Percentiles rank a stretch among this genome's conserved stretches.
Conservation (phyloP, 1,140 invertebrate species). For the Charaxes varanes region DNA sequence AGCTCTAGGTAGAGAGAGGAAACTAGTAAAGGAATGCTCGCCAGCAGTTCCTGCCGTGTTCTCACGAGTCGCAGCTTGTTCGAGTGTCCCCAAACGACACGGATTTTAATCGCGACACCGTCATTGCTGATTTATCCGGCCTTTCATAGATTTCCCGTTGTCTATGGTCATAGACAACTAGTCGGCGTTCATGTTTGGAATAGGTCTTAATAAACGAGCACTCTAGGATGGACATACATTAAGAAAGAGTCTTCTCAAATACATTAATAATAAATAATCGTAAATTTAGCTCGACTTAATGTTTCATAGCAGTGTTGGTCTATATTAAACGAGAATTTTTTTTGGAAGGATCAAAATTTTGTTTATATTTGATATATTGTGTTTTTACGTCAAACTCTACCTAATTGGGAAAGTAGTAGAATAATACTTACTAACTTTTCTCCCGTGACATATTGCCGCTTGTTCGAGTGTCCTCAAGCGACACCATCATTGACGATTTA, state of each 20-base stretch:
- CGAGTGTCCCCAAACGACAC: conserved; percentile 41
- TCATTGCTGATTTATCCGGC: conserved; percentile 53
- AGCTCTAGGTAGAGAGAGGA: conserved; percentile 12
- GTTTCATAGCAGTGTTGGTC: too few relatives aligned
- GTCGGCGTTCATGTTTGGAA: neutral
- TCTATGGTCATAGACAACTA: neutral
- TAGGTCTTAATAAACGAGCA: conserved; percentile 1
- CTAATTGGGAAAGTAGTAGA: conserved; percentile 21
- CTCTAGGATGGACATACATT: too few relatives aligned
- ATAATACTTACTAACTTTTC: conserved; percentile 34
- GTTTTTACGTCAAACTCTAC: too few relatives aligned
- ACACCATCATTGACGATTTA: conserved; percentile 55
- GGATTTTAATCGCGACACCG: conserved; percentile 59
- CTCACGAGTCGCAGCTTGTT: conserved; percentile 53
- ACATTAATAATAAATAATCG: too few relatives aligned
- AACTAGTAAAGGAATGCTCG: conserved; percentile 30
- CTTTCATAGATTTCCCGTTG: conserved; percentile 24
- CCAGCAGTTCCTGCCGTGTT: conserved; percentile 37
- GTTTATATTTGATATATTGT: too few relatives aligned
- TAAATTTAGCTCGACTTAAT: too few relatives aligned
- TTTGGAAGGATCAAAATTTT: too few relatives aligned
- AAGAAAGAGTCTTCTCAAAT: too few relatives aligned
- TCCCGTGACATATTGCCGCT: conserved; percentile 45
- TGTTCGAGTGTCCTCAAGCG: conserved; percentile 41
- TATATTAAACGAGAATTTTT: too few relatives aligned